Evolutionary conservation across 2,797 vertebrate species (phyloP).

Genomic region (Hybognathus amarus): DNA sequence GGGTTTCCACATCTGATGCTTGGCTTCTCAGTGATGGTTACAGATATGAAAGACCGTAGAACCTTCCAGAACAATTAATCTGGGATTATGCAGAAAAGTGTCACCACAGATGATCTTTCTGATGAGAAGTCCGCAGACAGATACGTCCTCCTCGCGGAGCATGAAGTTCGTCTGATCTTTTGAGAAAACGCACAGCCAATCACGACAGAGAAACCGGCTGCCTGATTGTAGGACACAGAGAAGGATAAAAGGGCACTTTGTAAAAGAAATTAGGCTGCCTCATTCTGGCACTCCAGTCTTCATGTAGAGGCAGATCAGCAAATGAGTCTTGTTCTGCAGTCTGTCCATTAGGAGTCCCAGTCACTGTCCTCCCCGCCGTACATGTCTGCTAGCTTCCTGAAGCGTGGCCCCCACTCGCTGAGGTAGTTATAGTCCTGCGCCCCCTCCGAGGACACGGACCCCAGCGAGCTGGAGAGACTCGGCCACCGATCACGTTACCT

Average conservation of each 20-base stretch:
- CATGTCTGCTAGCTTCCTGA: slow-evolving; percentile 93
- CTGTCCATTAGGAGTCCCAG: slow-evolving; percentile 83
- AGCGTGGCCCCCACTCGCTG: slow-evolving; percentile 94
- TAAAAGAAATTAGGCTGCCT: slow-evolving; percentile 56
- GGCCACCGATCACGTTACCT: slow-evolving; percentile 89
- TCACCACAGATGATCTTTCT: slow-evolving; percentile 31
- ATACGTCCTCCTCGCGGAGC: neutral
- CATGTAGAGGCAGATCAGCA: slow-evolving; percentile 26
- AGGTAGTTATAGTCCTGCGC: slow-evolving; percentile 96
- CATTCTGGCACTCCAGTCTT: slow-evolving; percentile 38
- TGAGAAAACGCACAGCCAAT: slow-evolving; percentile 41
- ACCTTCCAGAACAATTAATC: slow-evolving; percentile 26
- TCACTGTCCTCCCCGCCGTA: slow-evolving; percentile 89
- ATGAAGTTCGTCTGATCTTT: slow-evolving; percentile 9
- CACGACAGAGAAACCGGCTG: slow-evolving; percentile 21
- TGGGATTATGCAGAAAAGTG: slow-evolving; percentile 37
- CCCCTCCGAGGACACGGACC: slow-evolving; percentile 84
- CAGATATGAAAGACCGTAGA: slow-evolving; percentile 32
- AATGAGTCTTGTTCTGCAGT: slow-evolving; percentile 9
- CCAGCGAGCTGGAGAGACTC: slow-evolving; percentile 92
- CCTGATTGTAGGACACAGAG: slow-evolving; percentile 42
- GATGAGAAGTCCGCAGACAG: neutral
- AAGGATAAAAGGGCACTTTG: slow-evolving; percentile 60
- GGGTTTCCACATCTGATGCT: slow-evolving; percentile 21
- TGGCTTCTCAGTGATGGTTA: slow-evolving; percentile 19